phyloP scores from a whole-genome alignment of 2,888 invertebrate species.

The Bedellia somnulentella region DNA sequence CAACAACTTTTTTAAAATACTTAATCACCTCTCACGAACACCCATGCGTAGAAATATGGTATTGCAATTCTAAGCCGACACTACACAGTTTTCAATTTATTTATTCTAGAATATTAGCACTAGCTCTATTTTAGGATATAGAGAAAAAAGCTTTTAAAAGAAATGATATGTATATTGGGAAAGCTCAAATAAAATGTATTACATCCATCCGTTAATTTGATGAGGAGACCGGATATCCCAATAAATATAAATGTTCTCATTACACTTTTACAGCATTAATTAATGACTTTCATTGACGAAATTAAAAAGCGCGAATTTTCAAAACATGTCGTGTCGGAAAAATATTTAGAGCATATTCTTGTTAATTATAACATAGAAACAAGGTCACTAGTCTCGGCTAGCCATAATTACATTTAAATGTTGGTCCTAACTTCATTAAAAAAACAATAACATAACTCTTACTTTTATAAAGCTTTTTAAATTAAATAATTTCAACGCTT shows the following conservation, averaged over 20 bases:
- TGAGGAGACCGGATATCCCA: no score
- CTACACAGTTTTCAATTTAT: no score
- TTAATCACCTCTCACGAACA: no score
- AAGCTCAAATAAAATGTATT: not conserved
- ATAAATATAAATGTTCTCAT: not conserved
- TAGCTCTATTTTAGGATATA: no score
- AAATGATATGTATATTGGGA: not conserved
- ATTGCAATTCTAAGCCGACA: no score
- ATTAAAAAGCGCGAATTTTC: not conserved
- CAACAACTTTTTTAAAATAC: no score
- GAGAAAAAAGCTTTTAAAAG: no score
- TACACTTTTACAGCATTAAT: not conserved
- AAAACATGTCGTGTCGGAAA: conserved; percentile 12
- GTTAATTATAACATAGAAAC: conserved; percentile 26
- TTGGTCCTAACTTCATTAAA: not conserved
- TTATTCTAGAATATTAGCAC: no score
- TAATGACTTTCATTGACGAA: not conserved
- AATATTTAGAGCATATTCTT: conserved; percentile 22
- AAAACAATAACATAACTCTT: no score
- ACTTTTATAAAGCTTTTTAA: no score
- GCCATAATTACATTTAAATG: conserved; percentile 1
- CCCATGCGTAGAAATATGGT: no score
- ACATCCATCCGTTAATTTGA: no score
- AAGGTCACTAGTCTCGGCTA: not conserved
- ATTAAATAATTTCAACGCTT: not conserved